phyloP scores from a whole-genome alignment of 1,140 invertebrate species.

The Dreissena polymorpha region DNA sequence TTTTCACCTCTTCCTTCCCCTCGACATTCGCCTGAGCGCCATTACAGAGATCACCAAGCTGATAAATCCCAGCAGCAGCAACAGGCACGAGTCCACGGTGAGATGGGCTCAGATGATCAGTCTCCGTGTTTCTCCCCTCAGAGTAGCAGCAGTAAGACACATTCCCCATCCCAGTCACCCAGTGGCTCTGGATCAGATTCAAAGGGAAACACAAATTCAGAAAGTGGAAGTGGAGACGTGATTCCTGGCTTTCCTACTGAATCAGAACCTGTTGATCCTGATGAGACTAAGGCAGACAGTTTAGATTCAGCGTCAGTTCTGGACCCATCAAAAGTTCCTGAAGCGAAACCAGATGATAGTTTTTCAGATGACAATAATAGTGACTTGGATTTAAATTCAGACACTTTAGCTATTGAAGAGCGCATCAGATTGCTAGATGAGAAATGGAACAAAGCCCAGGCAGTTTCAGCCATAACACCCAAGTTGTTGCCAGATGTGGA shows the following conservation, averaged over 20 bases:
- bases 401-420: conserved; percentile 86
- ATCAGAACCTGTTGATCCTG: conserved; percentile 51
- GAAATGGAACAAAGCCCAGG: conserved; percentile 81
- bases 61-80: conserved; percentile 11
- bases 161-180: conserved; percentile 64
- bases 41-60: conserved; percentile 43
- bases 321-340: conserved; percentile 31
- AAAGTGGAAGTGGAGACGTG: conserved; percentile 48
- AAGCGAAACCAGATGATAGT: conserved; percentile 61
- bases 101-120: conserved; percentile 43
- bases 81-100: conserved; percentile 16
- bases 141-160: conserved; percentile 69
- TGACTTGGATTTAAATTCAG: conserved; percentile 49
- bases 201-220: conserved; percentile 54
- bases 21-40: conserved; percentile 46
- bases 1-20: conserved; percentile 53
- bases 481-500: conserved; percentile 51
- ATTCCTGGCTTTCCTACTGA: conserved; percentile 41
- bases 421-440: conserved; percentile 93
- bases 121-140: conserved; percentile 71
- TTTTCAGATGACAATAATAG: conserved; percentile 69
- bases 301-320: conserved; percentile 26
- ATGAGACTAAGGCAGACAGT: conserved; percentile 51
- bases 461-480: conserved; percentile 58
- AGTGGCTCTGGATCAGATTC: conserved; percentile 59